Conservation (phyloP, 2,888 invertebrate species). For the Nymphalis c-album region DNA sequence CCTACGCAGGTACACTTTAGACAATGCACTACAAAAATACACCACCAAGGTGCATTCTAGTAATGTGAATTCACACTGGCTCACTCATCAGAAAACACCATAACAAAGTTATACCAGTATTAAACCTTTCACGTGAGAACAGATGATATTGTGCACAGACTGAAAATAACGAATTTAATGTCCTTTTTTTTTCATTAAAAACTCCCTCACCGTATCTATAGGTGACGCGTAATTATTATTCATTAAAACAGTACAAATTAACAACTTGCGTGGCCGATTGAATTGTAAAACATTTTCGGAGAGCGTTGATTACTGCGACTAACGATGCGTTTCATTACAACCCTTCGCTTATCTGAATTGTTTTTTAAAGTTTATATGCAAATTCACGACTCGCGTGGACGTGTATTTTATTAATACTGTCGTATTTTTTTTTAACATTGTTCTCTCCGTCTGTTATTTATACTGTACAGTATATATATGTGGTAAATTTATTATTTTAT, state of each 20-base stretch:
- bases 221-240: constrained; percentile 54
- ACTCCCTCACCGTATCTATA: not conserved
- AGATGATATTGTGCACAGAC: too few relatives aligned
- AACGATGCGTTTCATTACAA: constrained; percentile 39
- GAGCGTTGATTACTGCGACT: constrained; percentile 41
- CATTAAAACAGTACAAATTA: constrained; percentile 68
- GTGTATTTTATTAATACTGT: constrained; percentile 25
- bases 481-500: too few relatives aligned
- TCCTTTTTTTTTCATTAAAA: not conserved
- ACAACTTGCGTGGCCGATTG: constrained; percentile 59
- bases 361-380: constrained; percentile 35
- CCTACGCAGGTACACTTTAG: too few relatives aligned
- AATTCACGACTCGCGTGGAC: constrained; percentile 19
- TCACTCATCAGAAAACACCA: too few relatives aligned
- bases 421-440: constrained; percentile 13
- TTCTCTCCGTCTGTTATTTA: not conserved
- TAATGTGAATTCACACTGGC: too few relatives aligned
- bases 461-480: not conserved
- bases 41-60: too few relatives aligned
- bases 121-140: too few relatives aligned
- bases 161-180: not conserved
- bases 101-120: too few relatives aligned
- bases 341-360: constrained; percentile 36
- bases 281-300: constrained; percentile 65
- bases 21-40: too few relatives aligned